Base-by-base conservation (phyloP, 2,888 invertebrate genomes). In the Dasypolia templi region DNA sequence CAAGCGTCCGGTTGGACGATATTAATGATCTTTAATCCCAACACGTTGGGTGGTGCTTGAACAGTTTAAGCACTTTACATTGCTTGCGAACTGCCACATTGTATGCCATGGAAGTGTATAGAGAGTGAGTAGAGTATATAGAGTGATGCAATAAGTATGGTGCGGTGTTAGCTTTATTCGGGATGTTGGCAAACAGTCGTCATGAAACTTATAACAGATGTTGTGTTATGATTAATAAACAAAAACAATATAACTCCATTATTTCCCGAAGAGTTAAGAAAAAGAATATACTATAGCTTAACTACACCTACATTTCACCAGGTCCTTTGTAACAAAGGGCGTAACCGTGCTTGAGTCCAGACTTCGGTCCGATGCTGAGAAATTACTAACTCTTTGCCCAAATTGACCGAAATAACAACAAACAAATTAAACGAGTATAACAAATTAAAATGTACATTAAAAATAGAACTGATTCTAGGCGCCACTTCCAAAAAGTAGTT, bases 1-100 rank as follows among this genome's bases (percentile, higher is more conserved):
- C 39, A 39, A 35, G 29, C 22, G 39, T 46, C 42, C 19, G 39
- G 56, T 19, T 59, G 29, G 14, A 14, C 46, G 53, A 11, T 59
- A 61, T 53, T 69, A 75, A 79, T 69, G 51, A 63, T 81, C 39
- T 53, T 64, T 53, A 79, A 64, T 64, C 44, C 32, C 26, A 63
- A 46, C 39, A 39, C 32, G 19, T 42, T 39, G 7, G 44, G 19
- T 46, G 0, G 53, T 55, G 22, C 19, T 58, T 63, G 35, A 35
- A 55, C 42, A 56, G 29, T 12, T 35, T 29, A 44, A 81, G 35
- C 51, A 55, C 44, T 53, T 62, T 58, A 63, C 58, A 61, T 44
- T 61, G 73, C 46, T 55, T 53, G 61, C 39, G 46, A 42, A 49
- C 61, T 55, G 53, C 46, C 53, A 26, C 39, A 53, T 61, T 72